Evolutionary conservation across 2,797 vertebrate species (phyloP), one percentile per base, ranked within the genome.

Genomic region (Oryzias sinensis): DNA sequence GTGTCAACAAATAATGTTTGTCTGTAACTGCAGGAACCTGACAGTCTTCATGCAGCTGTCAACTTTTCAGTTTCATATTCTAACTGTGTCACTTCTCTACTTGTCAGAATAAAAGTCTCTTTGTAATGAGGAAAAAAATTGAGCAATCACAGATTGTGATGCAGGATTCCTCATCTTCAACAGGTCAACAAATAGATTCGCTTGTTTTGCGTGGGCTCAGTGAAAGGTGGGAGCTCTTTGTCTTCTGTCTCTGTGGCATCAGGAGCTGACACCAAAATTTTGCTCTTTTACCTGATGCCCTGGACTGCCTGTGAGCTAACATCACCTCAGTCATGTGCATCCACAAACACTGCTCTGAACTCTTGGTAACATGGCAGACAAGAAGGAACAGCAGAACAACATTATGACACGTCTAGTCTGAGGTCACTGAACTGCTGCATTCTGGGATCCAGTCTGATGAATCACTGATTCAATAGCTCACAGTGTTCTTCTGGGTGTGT

Each of bases 361-460:
- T 68, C 59, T 29, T 51, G 57, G 84, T 86, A 89, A 88, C 86
- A 85, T 80, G 41, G 68, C 68, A 74, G 81, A 87, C 82, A 88
- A 82, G 80, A 67, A 72, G 72, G 59, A 68, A 50, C 64, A 29
- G 53, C 59, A 72, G 78, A 81, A 80, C 81, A 77, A 70, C 65
- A 71, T 73, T 75, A 73, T 77, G 69, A 73, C 59, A 74, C 51
- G 71, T 77, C 56, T 83, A 55, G 45, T 22, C 50, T 59, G 61
- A 61, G 53, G 50, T 48, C 68, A 8, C 20, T 61, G 59, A 17
- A 37, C 9, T 62, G 41, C 43, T 40, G 25, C 55, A 74, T 77
- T 80, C 79, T 62, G 55, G 68, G 77, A 78, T 41, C 43, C 70
- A 24, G 55, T 29, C 24, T 29, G 56, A 65, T 83, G 63, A 86